Evolutionary conservation across 1,140 invertebrate species (phyloP).

Genomic region (Mylabris phalerata): DNA sequence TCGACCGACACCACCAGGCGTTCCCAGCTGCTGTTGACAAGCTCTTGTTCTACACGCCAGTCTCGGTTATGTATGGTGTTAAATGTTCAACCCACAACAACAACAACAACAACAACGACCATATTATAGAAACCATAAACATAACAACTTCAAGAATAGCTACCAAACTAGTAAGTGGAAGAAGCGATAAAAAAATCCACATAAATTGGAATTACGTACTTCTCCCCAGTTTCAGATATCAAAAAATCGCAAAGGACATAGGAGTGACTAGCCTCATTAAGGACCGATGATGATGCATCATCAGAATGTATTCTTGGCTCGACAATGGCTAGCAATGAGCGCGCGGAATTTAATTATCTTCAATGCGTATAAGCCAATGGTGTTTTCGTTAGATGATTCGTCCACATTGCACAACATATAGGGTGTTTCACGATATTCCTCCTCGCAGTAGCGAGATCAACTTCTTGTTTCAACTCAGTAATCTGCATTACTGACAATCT

Average conservation of each 20-base stretch:
- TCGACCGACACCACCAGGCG: constrained; percentile 28
- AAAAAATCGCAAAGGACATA: too few species aligned
- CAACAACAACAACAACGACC: not conserved
- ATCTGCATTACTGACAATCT: constrained; percentile 2
- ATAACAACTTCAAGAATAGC: too few species aligned
- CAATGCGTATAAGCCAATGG: not conserved
- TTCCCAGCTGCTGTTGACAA: constrained; percentile 36
- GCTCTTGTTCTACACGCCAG: constrained; percentile 30
- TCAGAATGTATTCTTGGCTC: constrained; percentile 28
- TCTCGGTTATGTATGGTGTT: constrained; percentile 31
- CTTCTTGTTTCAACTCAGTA: not conserved
- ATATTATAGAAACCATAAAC: not conserved
- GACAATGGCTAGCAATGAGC: constrained; percentile 30
- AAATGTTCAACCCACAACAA: constrained; percentile 21
- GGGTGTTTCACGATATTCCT: too few species aligned
- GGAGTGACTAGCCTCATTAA: constrained; percentile 18
- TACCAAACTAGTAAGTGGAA: too few species aligned
- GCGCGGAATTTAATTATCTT: constrained; percentile 31
- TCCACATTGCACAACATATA: not conserved
- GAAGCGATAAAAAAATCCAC: too few species aligned
- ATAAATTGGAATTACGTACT: too few species aligned
- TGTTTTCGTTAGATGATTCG: not conserved
- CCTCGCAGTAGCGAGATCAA: not conserved
- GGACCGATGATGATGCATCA: constrained; percentile 19
- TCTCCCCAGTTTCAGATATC: too few species aligned